Percentiles rank a stretch among this genome's conserved stretches.
These are phyloP conservation scores for Gasteruption jaculator DNA, from an alignment of 2,888 invertebrate species.

Conservation along the genomic window DNA sequence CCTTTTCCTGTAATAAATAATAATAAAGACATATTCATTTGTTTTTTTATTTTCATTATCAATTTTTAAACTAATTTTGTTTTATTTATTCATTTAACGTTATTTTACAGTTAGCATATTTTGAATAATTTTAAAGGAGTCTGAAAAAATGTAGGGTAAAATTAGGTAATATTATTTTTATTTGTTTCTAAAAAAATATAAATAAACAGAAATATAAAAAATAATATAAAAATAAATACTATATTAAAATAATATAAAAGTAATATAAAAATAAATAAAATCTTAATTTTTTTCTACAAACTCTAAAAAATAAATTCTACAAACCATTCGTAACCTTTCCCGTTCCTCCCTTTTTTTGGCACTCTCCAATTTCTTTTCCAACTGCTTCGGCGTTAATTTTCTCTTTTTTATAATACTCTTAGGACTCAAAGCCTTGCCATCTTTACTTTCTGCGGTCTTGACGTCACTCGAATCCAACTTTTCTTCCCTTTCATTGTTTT, in stretches of 20 bases:
- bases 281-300: too few species aligned
- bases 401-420: conserved; percentile 24
- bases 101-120: too few species aligned
- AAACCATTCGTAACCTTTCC: conserved; percentile 54
- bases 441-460: background rate
- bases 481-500: conserved; percentile 21
- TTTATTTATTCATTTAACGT: too few species aligned
- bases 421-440: too few species aligned
- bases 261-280: conserved; percentile 34
- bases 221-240: conserved; percentile 25
- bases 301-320: too few species aligned
- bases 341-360: conserved; percentile 59
- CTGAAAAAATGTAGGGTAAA: conserved; percentile 29
- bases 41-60: conserved; percentile 28
- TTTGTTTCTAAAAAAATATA: background rate
- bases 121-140: too few species aligned
- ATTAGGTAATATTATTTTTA: conserved; percentile 7
- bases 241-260: background rate
- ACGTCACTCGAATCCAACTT: conserved; percentile 17
- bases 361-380: conserved; percentile 58
- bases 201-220: conserved; percentile 2
- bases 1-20: conserved; percentile 52
- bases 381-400: conserved; percentile 50
- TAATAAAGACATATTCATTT: conserved; percentile 36
- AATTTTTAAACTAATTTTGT: too few species aligned